These are phyloP conservation scores for Melinopterus prodromus DNA, from an alignment of 2,888 invertebrate species.

Conservation along the genomic window DNA sequence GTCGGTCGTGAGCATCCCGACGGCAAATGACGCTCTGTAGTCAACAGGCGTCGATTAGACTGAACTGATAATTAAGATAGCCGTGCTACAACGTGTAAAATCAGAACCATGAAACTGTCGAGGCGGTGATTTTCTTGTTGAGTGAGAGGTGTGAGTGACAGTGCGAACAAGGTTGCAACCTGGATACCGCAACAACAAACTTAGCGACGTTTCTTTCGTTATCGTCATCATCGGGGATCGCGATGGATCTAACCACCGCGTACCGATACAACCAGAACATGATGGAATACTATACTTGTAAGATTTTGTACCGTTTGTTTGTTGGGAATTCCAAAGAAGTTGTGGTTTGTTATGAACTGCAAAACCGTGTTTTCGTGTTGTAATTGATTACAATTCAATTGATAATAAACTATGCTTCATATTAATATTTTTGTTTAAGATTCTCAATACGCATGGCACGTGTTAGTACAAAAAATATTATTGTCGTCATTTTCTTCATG, in stretches of 20 bases:
- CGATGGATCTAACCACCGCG: conserved; percentile 92
- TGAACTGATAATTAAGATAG: conserved; percentile 15
- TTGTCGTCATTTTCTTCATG: too few species aligned
- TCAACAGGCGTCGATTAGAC: conserved; percentile 41
- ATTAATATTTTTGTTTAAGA: too few species aligned
- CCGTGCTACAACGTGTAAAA: neutral
- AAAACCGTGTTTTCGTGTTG: too few species aligned
- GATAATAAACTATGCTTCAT: too few species aligned
- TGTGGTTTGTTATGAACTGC: neutral
- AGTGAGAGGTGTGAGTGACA: conserved; percentile 40
- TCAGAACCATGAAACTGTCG: conserved; percentile 10
- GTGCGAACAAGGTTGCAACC: conserved; percentile 60
- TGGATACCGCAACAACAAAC: conserved; percentile 68
- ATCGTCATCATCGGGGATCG: conserved; percentile 69
- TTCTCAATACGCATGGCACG: too few species aligned
- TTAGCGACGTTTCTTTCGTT: conserved; percentile 72
- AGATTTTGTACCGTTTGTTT: conserved; percentile 58
- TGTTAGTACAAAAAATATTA: too few species aligned
- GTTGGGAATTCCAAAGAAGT: neutral
- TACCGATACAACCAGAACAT: conserved; percentile 97
- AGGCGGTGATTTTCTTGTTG: conserved; percentile 6
- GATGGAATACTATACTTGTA: conserved; percentile 99
- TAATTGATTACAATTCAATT: too few species aligned
- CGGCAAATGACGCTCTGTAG: conserved; percentile 51
- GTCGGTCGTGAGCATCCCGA: conserved; percentile 50